Evolutionary conservation across 1,140 invertebrate species (phyloP), one percentile per base, ranked within the genome.

Genomic region (Pseudobourletiella spinata): DNA sequence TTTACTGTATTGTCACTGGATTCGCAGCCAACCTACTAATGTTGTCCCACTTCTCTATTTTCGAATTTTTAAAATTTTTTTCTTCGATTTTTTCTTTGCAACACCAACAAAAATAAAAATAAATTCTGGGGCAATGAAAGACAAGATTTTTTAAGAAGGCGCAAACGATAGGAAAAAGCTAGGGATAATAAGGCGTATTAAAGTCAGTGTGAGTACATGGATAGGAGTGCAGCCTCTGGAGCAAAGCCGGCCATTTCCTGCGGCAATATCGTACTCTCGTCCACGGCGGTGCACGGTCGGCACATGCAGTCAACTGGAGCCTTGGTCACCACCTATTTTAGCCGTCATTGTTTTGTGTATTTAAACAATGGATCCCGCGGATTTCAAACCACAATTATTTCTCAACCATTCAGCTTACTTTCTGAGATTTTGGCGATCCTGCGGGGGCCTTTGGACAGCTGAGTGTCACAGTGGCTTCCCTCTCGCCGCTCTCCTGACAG

Each of bases 401-500:
- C n/a, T n/a, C n/a, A n/a, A n/a, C n/a, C n/a, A n/a, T n/a, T n/a
- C n/a, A n/a, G n/a, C n/a, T 73, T 74, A 89, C 89, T 81, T 91
- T 92, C 72, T 87, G 81, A 72, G 90, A 87, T 76, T 88, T 90
- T 20, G 86, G 82, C 70, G 90, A 87, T 64, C 89, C 89, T 62
- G 82, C 83, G 75, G 88, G 88, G 4, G 88, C 87, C 74, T 91
- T 88, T 3, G 90, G 91, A 76, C 91, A 95, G 73, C 87, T 89
- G 6, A 95, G 76, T 1, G 88, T 86, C 6, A 95, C 88, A 32
- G 83, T 85, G 1, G 91, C 91, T 77, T 94, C 91, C 65, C 90
- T 79, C 76, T 94, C 90, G 1, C 91, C 91, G 68, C 89, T 91
- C 75, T 94, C 90, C 76, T 93, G 90, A 76, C 91, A 95, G 73